Base-by-base conservation (phyloP, 2,888 invertebrate species). In the Bellardia bayeri region DNA sequence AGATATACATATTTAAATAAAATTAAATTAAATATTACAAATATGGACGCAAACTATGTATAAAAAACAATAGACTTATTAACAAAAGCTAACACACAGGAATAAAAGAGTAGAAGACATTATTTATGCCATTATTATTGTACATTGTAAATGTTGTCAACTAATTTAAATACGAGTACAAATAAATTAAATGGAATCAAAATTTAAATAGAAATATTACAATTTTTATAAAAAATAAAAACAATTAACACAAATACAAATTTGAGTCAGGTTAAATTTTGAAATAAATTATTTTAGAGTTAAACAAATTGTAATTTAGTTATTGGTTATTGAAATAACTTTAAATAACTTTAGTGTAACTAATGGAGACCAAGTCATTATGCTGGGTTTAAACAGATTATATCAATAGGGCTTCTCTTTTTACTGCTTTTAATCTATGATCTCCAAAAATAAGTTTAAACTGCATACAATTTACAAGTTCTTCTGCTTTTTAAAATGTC, bases 91-190 rank as follows among this genome's bases (percentile, higher is more conserved):
- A 56, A 79, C 49, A 79, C 49, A 71, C 33, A 37, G 49, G 30
- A 58, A 45, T 45, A 69, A 61, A 37, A 49, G n/a, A 3, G 42
- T 30, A 49, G 23, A 51, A 23, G 23, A 23, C 23, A 23, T 23
- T 37, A 23, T 23, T 40, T 56, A 68, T 63, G 85, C 75, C 85
- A 81, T 85, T 49, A 11, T 45, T 66, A 72, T 72, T 63, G 51
- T 64, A 78, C 69, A 72, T 79, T 56, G 23, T 23, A 61, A 80
- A 80, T 74, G 79, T 85, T 79, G 79, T 84, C 79, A 84, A 64
- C 78, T 30, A 11, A 3, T 45, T 45, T 13, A 1, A 23, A 23
- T 13, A 49, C 23, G 8, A 84, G 63, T 33, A 68, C 13, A 63
- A 58, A 56, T 51, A 69, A 16, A 71, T 49, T 40, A 58, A 84